Base-by-base conservation (phyloP, 2,797 vertebrate species). In the Syngnathus rostellatus region DNA sequence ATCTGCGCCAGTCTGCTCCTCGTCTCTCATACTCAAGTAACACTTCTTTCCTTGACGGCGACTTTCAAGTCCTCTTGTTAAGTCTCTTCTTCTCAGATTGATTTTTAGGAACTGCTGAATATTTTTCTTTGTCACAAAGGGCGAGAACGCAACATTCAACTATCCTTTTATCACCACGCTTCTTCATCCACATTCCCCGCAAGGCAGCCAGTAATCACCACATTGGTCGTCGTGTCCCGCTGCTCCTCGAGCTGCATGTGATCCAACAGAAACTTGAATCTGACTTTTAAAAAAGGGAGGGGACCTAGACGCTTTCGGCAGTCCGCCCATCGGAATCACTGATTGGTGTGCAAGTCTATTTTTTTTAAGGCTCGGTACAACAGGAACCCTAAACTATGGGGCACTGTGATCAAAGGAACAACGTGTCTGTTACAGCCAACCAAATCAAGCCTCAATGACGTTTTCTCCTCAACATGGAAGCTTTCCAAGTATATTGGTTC, bases 401-500 rank as follows among this genome's bases (percentile, higher is more conserved):
- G 89, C 89, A 88, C 88, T 77, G 72, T 64, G 70, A 88, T 78
- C 72, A 77, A 85, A 82, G 74, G 57, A 64, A 66, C 25, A 66
- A 87, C 79, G 77, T 78, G 70, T 70, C 76, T 40, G 67, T 75
- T 70, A 43, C 81, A 83, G 85, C 90, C 88, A 88, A 88, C 84
- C 87, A 74, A 71, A 76, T 71, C 64, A 50, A 87, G 85, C 80
- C 68, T 82, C 78, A 81, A 77, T 89, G 89, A 90, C 90, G 87
- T 92, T 89, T 75, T 75, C 69, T 81, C 70, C 89, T 89, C 81
- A 75, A 84, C 79, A 69, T 74, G 83, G 83, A 92, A 90, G 89
- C 90, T 89, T 89, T 85, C 88, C 83, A 85, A 92, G 90, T 91
- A 94, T 95, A 96, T 96, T 88, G 91, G 91, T 94, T 96, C 94